Base-by-base conservation (phyloP, 2,888 invertebrate species). In the Athrips mouffetella region DNA sequence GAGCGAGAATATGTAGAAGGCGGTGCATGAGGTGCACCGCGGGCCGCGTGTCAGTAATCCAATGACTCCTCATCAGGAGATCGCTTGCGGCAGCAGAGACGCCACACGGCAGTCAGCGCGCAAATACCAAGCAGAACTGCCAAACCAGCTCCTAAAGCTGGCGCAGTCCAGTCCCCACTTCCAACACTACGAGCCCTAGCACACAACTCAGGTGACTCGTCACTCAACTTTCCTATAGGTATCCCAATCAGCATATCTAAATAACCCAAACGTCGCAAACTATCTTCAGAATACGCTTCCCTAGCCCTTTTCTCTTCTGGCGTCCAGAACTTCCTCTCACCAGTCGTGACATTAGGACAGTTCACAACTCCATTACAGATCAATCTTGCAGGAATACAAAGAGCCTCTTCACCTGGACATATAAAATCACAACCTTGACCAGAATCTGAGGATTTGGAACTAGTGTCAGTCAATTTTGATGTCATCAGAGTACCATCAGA, bases 331-430 rank as follows among this genome's bases (percentile, higher is more conserved):
- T 81, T 86, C 23, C 80, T 75, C 60, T 90, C 91, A 29, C 77
- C 77, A 21, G 82, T 76, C 1, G 93, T 91, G 11, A 91, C 81
- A 68, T 94, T 94, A 0, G 96, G 96, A 75, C 97, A 97, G 74
- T 97, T 97, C 11, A 94, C 90, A 2, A 96, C 91, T 3, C 96
- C 96, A 70, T 97, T 96, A 76, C 97, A 97, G 1, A 97, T 92
- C 18, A 96, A 85, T 63, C 94, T 90, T 15, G 92, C 92, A 3
- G 96, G 96, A 68, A 97, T 95, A 72, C 97, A 97, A 15, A 94
- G 89, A 5, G 94, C 93, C 51, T 93, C 91, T 59, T 94, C 93
- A 2, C 96, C 96, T 0, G 96, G 96, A 77, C 97, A 97, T 50
- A 94, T 91, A 66, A 97, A 97, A 61, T 94, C 96, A 73, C 97